Conservation (phyloP, 2,113 vertebrate species). For the Fregetta grallaria region DNA sequence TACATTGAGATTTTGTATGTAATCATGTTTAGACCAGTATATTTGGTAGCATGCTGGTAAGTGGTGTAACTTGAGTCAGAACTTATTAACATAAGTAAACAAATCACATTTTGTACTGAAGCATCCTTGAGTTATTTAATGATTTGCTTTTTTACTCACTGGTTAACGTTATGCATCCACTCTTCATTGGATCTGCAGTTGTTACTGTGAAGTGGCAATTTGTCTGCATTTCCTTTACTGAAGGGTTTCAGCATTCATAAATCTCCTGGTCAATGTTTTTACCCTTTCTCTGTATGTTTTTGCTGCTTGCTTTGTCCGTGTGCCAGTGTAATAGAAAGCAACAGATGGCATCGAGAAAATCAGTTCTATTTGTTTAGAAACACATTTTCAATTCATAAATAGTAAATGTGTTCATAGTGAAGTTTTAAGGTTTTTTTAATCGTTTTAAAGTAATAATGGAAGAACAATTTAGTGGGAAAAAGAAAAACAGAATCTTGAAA, state of each 20-base stretch:
- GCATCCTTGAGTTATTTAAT: neutral
- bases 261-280: neutral
- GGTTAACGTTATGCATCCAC: neutral
- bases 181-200: neutral
- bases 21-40: neutral
- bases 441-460: neutral
- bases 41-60: neutral
- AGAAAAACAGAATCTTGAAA: neutral
- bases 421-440: neutral
- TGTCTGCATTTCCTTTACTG: neutral
- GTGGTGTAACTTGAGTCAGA: neutral
- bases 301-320: neutral
- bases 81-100: neutral
- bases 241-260: neutral
- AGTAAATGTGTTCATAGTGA: neutral
- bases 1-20: neutral
- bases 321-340: neutral
- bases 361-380: constrained; percentile 47
- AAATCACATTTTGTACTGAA: neutral
- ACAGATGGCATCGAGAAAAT: constrained; percentile 28
- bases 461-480: neutral
- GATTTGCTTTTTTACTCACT: neutral
- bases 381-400: constrained; percentile 25
- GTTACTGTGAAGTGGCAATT: neutral
- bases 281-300: neutral